These are phyloP conservation scores for Osmerus mordax DNA, from an alignment of 2,113 vertebrate species.

Conservation along the genomic window DNA sequence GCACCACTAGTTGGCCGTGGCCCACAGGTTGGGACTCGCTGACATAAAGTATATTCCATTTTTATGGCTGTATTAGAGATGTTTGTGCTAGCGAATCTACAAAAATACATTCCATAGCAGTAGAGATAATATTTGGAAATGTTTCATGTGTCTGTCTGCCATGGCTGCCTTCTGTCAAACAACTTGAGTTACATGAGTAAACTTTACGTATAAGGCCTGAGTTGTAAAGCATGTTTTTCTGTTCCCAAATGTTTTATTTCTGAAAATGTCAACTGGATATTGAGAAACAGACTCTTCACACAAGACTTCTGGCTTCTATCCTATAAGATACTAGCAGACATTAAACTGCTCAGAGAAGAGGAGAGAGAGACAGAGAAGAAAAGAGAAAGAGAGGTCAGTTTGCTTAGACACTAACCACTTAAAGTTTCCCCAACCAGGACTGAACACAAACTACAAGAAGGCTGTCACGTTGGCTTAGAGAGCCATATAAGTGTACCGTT, in stretches of 20 bases:
- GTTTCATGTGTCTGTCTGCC: conserved; percentile 41
- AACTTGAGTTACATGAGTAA: neutral
- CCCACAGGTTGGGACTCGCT: neutral
- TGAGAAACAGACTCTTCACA: conserved; percentile 23
- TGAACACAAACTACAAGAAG: no score
- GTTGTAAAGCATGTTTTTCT: conserved; percentile 27
- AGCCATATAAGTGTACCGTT: no score
- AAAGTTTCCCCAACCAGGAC: no score
- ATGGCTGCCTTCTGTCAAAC: conserved; percentile 30
- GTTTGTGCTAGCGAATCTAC: conserved; percentile 23
- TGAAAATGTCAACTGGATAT: conserved; percentile 9
- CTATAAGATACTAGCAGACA: no score
- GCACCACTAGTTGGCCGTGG: no score
- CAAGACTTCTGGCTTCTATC: neutral
- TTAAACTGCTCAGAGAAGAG: no score
- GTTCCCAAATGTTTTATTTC: neutral
- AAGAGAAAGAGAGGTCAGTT: no score
- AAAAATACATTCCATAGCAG: conserved; percentile 35
- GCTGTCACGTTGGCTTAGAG: no score
- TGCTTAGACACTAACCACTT: no score
- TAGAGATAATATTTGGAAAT: conserved; percentile 35
- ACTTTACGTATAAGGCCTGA: conserved; percentile 12
- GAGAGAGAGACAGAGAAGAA: no score
- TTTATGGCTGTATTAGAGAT: conserved; percentile 18
- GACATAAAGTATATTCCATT: conserved; percentile 10